Evolutionary conservation across 2,888 invertebrate genomes (phyloP).

Genomic region (Campopleginae sp.): DNA sequence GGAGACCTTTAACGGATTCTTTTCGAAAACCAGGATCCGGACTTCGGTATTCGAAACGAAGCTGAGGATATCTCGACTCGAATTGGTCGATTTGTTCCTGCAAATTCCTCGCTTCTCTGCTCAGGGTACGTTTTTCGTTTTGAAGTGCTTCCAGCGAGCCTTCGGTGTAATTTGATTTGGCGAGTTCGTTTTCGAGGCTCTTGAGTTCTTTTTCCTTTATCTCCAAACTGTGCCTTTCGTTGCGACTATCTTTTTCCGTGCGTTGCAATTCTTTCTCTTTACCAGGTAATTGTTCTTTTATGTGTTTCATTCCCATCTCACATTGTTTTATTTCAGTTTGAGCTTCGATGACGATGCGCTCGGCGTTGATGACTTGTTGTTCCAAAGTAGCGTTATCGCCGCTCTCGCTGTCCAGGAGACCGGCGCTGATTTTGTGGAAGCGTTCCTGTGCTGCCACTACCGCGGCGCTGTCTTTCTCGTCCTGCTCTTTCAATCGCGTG

Average conservation of each 20-base stretch:
- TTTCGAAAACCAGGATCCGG: constrained; percentile 91
- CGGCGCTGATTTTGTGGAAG: constrained; percentile 93
- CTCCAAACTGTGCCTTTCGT: constrained; percentile 87
- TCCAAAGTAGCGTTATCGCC: constrained; percentile 94
- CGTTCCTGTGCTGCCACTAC: constrained; percentile 90
- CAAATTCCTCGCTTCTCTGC: constrained; percentile 86
- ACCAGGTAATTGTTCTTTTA: constrained; percentile 87
- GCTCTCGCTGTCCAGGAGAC: constrained; percentile 91
- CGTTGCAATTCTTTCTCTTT: constrained; percentile 89
- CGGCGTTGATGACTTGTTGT: constrained; percentile 94
- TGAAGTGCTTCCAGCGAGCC: constrained; percentile 86
- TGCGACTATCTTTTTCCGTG: constrained; percentile 88
- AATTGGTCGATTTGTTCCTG: constrained; percentile 87
- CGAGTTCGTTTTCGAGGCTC: constrained; percentile 86
- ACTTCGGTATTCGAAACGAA: constrained; percentile 90
- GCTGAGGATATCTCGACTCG: constrained; percentile 86
- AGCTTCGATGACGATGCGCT: constrained; percentile 90
- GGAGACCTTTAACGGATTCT: constrained; percentile 89
- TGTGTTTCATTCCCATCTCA: constrained; percentile 90
- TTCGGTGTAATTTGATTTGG: constrained; percentile 87
- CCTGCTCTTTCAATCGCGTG: constrained; percentile 88
- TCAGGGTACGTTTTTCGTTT: constrained; percentile 85
- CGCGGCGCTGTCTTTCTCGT: constrained; percentile 88
- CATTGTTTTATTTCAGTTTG: constrained; percentile 92
- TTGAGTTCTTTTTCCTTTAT: constrained; percentile 86